Evolutionary conservation across 2,888 invertebrate genomes (phyloP), one percentile per base, ranked within the genome.

Genomic region (Galerucella pusilla): DNA sequence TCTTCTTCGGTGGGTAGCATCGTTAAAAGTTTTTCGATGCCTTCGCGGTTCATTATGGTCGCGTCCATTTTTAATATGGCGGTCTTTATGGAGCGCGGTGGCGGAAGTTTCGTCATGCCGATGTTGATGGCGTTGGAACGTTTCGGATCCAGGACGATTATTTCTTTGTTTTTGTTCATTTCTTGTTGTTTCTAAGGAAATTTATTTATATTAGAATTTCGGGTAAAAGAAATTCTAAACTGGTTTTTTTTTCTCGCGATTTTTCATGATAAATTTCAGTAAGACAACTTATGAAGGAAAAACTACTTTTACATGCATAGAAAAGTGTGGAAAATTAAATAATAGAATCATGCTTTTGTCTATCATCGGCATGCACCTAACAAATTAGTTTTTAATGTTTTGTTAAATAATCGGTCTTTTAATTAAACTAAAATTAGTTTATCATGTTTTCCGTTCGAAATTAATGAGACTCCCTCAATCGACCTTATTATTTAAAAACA

Each of bases 61-160:
- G 96, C 96, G 87, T 99, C 99, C 98, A 99, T 99, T 89, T 99
- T 99, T 87, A 99, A 90, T 78, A 98, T 97, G 42, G 99, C 99
- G n/a, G 98, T 96, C 87, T 99, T 99, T 79, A 99, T 99, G 9
- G 98, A 97, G 79, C 98, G 92, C 0, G 98, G 97, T 0, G 98
- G 98, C 2, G 99, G 99, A 79, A 99, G 89, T 87, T 98, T 99
- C 28, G 99, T 99, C 94, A 99, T 96, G 16, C 98, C 98, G 83
- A 99, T 99, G 87, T 99, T 99, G 82, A 99, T 99, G 60, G 98
- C 98, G 88, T 99, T 99, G 9, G 99, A 99, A 79, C 99, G 91
- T 87, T 99, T 99, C 64, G 97, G 94, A 87, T 98, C 97, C 88
- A 99, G 89, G 59, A 99, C 98, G 73, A 98, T 95, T 77, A 97